These are phyloP conservation scores for Lepidurus couesii DNA, from an alignment of 1,140 invertebrate species.

Conservation along the genomic window DNA sequence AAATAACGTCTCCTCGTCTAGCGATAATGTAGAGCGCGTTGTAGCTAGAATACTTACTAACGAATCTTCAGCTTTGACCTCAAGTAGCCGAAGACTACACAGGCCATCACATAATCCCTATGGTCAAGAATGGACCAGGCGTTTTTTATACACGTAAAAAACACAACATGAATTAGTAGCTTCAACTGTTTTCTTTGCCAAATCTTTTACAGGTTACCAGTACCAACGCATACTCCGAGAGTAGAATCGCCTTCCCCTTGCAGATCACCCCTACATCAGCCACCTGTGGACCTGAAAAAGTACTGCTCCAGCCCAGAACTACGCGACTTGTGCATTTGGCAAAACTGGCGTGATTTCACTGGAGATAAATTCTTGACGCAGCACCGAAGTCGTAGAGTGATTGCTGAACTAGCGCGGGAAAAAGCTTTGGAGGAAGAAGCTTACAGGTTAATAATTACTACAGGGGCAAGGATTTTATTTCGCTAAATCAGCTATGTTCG, in stretches of 20 bases:
- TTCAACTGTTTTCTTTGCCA: neutral
- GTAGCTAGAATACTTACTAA: neutral
- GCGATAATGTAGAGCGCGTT: neutral
- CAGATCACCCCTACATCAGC: neutral
- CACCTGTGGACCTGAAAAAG: neutral
- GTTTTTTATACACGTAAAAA: slow-evolving; percentile 31
- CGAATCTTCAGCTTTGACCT: neutral
- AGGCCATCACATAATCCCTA: neutral
- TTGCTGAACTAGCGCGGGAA: neutral
- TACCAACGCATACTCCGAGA: neutral
- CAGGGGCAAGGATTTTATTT: neutral
- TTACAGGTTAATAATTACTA: slow-evolving; percentile 19
- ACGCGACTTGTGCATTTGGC: neutral
- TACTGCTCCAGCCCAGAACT: slow-evolving; percentile 20
- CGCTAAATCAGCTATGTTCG: neutral
- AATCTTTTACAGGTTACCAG: neutral
- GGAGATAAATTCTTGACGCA: neutral
- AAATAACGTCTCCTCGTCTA: slow-evolving; percentile 12
- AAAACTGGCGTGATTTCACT: neutral
- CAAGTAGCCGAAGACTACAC: neutral
- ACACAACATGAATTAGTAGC: neutral
- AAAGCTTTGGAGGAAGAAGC: slow-evolving; percentile 25
- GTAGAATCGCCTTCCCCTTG: neutral
- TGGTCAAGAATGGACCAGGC: slow-evolving; percentile 30
- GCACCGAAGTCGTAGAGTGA: neutral